Conservation (phyloP, 2,797 vertebrate species). For the Cryptoblepharus egeriae region DNA sequence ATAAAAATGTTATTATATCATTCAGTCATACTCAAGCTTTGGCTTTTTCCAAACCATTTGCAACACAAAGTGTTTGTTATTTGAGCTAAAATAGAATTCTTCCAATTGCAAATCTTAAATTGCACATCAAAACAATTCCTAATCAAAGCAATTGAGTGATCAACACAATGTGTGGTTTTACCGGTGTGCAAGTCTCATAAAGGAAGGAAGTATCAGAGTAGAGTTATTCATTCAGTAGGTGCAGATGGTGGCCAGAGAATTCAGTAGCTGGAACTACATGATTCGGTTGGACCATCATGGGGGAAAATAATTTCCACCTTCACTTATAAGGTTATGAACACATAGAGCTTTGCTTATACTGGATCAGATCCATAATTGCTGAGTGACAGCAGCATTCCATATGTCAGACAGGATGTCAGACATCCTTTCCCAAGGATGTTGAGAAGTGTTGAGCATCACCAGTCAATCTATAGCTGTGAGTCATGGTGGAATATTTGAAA, state of each 20-base stretch:
- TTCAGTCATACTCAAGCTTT: background rate
- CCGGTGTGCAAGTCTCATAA: background rate
- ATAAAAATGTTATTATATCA: background rate
- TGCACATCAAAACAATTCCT: background rate
- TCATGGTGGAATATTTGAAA: too few relatives aligned
- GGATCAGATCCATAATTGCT: too few relatives aligned
- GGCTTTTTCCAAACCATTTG: conserved; percentile 4
- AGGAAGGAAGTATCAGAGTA: conserved; percentile 12
- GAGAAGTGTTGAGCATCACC: too few relatives aligned
- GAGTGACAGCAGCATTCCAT: too few relatives aligned
- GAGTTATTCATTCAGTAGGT: too few relatives aligned
- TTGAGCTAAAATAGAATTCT: background rate
- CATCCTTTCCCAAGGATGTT: too few relatives aligned
- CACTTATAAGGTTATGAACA: background rate
- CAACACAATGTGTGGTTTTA: background rate
- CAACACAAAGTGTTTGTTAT: background rate
- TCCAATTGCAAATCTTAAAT: conserved; percentile 14
- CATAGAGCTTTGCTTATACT: too few relatives aligned
- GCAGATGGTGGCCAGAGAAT: background rate
- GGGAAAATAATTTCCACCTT: background rate
- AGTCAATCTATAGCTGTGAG: too few relatives aligned
- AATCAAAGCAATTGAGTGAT: conserved; percentile 18
- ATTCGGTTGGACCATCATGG: too few relatives aligned
- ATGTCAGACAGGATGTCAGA: too few relatives aligned
- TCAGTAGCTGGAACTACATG: background rate